Base-by-base conservation (phyloP, 2,797 vertebrate species). In the Anguilla anguilla region DNA sequence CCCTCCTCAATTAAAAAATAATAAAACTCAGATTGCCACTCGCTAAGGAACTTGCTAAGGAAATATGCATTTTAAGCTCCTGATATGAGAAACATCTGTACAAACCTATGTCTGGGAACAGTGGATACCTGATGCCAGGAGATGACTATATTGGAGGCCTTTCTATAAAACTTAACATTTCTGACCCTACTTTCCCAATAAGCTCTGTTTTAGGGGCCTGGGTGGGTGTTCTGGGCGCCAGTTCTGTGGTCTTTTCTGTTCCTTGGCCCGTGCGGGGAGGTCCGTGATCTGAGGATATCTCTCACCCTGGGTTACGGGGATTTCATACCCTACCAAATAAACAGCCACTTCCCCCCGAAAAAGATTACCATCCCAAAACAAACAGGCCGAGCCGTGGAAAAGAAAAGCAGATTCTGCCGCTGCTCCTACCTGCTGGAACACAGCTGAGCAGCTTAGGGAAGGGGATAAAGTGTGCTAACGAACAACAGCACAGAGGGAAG, bases 41-140 rank as follows among this genome's bases (percentile, higher is more conserved):
- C 39, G 17, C 17, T 19, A 39, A 43, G 35, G 91, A 92, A 89
- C 91, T 94, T 93, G 93, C 93, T 95, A 92, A 92, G 93, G 93
- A 96, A 95, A 95, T 95, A 94, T 93, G 91, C 92, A 93, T 88
- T 91, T 89, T 96, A 95, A 96, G 95, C 95, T 94, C 82, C 72
- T 57, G 85, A 93, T 94, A 97, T 92, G 93, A 94, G 95, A 97
- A 96, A 91, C 96, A 97, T 96, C 95, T 97, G 94, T 93, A 94
- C 94, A 93, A 96, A 96, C 94, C 43, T 79, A 84, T 67, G 88
- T 25, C 28, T 84, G 87, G 88, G 89, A 88, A 90, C 90, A 90
- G 90, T 92, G 89, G 85, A 92, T 89, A 91, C 88, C 92, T 87
- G 83, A 59, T 89, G 86, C 89, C 92, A 94, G 91, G 91, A 86